Percentiles rank a stretch among this genome's conserved stretches.
Conservation (phyloP, 2,888 invertebrate genomes). For the Synanthedon vespiformis region DNA sequence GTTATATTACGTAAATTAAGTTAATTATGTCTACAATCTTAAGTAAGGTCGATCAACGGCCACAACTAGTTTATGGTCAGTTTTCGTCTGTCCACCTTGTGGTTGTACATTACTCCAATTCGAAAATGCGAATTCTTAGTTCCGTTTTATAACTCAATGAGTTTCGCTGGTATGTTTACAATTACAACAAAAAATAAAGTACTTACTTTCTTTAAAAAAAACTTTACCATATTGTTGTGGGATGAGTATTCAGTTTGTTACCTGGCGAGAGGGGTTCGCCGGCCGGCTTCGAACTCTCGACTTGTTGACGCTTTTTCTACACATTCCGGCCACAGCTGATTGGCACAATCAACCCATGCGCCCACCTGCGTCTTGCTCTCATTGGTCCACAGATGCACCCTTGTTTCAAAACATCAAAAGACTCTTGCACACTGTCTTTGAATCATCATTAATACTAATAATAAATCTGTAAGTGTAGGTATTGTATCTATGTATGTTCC, state of each 20-base stretch:
- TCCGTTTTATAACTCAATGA: too few species aligned
- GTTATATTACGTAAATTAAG: too few species aligned
- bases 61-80: too few species aligned
- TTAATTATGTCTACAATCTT: too few species aligned
- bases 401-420: background rate
- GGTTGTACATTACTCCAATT: background rate
- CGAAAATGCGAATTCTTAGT: too few species aligned
- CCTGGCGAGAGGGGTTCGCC: constrained; percentile 25
- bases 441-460: too few species aligned
- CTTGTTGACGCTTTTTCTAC: constrained; percentile 47
- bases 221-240: constrained; percentile 4
- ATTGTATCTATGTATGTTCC: too few species aligned
- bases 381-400: background rate
- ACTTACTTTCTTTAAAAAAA: background rate
- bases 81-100: too few species aligned
- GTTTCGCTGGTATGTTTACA: too few species aligned
- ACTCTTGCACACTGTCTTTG: background rate
- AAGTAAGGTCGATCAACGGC: too few species aligned
- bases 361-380: constrained; percentile 7
- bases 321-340: constrained; percentile 58
- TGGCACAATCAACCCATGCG: constrained; percentile 39
- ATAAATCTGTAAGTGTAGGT: too few species aligned
- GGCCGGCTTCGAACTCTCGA: constrained; percentile 17
- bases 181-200: too few species aligned
- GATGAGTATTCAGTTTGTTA: constrained; percentile 20